A percentile compares a stretch with the other conserved stretches of the same genome.
These are phyloP conservation scores for Sisor rabdophorus DNA, from an alignment of 2,113 vertebrate species.

Conservation along the genomic window DNA sequence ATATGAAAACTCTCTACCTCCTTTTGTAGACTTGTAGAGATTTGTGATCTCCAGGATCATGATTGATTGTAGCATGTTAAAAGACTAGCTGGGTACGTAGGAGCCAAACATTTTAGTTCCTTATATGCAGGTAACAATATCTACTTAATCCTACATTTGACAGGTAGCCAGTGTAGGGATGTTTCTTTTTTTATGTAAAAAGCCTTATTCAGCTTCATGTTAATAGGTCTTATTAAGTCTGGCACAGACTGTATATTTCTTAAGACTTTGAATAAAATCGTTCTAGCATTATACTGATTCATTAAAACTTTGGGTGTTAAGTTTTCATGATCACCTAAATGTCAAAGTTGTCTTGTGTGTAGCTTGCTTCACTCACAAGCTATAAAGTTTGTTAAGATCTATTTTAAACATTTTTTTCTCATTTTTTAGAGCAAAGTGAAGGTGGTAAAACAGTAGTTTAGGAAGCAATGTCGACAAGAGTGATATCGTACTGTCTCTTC, in stretches of 20 bases:
- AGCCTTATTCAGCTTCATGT: not conserved
- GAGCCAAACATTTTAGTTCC: too few relatives aligned
- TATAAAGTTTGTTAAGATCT: not conserved
- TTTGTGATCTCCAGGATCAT: too few relatives aligned
- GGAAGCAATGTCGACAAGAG: constrained; percentile 20
- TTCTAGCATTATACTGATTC: not conserved
- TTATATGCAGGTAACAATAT: too few relatives aligned
- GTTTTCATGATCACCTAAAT: not conserved
- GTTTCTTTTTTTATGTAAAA: too few relatives aligned
- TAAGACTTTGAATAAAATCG: not conserved
- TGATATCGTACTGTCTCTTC: constrained; percentile 13
- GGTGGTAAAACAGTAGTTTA: constrained; percentile 33
- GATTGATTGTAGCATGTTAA: too few relatives aligned
- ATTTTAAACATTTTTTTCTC: constrained; percentile 1
- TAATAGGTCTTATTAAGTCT: not conserved
- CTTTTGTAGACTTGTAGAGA: too few relatives aligned
- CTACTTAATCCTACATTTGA: too few relatives aligned
- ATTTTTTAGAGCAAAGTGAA: constrained; percentile 19
- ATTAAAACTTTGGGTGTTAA: not conserved
- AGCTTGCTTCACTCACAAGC: constrained; percentile 7
- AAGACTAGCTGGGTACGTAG: too few relatives aligned
- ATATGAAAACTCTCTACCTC: too few relatives aligned
- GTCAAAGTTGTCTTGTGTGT: not conserved
- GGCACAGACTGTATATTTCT: not conserved
- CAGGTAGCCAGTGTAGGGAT: too few relatives aligned